A percentile compares a stretch with the other conserved stretches of the same genome.
These are phyloP conservation scores for Hypotaenidia okinawae DNA, from an alignment of 2,797 vertebrate species.

Conservation along the genomic window DNA sequence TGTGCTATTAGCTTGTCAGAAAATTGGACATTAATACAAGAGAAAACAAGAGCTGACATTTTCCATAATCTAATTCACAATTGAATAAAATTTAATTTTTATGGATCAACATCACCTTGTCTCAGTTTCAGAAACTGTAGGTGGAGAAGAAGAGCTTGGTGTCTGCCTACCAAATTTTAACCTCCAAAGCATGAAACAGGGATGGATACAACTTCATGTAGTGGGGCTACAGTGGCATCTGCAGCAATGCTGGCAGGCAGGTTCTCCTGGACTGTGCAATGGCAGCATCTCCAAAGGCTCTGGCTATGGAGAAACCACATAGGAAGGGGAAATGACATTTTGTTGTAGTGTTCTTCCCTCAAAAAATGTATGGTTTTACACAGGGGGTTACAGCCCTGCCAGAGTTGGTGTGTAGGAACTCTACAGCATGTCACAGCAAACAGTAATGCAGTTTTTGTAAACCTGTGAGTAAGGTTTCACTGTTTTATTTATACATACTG, in stretches of 20 bases:
- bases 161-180: neutral
- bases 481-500: neutral
- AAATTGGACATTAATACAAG: neutral
- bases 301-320: neutral
- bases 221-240: neutral
- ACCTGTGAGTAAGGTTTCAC: neutral
- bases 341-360: neutral
- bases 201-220: neutral
- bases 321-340: neutral
- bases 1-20: constrained; percentile 44
- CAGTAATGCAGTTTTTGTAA: neutral
- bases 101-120: constrained; percentile 56
- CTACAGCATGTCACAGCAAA: neutral
- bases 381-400: neutral
- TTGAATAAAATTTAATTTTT: constrained; percentile 50
- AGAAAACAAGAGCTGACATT: constrained; percentile 47
- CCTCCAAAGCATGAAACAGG: neutral
- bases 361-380: neutral
- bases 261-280: neutral
- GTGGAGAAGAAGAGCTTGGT: neutral
- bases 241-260: neutral
- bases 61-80: constrained; percentile 43
- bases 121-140: constrained; percentile 49
- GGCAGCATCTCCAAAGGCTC: neutral
- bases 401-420: neutral